Conservation (phyloP, 2,113 vertebrate species). For the Esox niger region DNA sequence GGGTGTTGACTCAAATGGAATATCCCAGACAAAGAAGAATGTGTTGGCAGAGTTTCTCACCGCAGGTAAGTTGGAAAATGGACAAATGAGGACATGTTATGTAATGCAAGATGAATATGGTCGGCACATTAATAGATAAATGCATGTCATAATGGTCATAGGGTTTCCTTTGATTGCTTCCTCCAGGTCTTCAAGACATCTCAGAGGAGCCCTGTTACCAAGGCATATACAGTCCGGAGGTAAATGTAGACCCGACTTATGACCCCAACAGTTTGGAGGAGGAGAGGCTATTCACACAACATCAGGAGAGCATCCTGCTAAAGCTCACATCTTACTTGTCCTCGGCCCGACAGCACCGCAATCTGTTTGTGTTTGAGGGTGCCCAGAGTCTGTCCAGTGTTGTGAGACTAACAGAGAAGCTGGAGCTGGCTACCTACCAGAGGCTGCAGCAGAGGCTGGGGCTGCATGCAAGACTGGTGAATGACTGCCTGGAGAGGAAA, state of each 20-base stretch:
- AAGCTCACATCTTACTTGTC: slow-evolving; percentile 65
- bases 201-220: slow-evolving; percentile 67
- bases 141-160: background rate
- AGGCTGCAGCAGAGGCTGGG: slow-evolving; percentile 67
- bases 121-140: no score
- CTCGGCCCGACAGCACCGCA: slow-evolving; percentile 61
- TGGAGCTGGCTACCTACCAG: slow-evolving; percentile 65
- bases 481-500: slow-evolving; percentile 64
- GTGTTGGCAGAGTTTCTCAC: slow-evolving; percentile 63
- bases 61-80: slow-evolving; percentile 55
- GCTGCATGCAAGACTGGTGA: slow-evolving; percentile 68
- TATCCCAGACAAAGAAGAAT: slow-evolving; percentile 61
- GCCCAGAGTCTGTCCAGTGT: slow-evolving; percentile 56
- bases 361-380: slow-evolving; percentile 69
- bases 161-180: background rate
- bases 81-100: no score
- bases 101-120: no score
- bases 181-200: slow-evolving; percentile 64
- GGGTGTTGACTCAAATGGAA: slow-evolving; percentile 60
- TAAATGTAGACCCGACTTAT: slow-evolving; percentile 68
- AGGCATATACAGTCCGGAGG: slow-evolving; percentile 65
- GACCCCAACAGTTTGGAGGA: slow-evolving; percentile 64
- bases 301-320: slow-evolving; percentile 59
- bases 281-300: slow-evolving; percentile 64
- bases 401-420: slow-evolving; percentile 53